Conservation (phyloP, 2,888 invertebrate species). For the Cryptus viduatorius region DNA sequence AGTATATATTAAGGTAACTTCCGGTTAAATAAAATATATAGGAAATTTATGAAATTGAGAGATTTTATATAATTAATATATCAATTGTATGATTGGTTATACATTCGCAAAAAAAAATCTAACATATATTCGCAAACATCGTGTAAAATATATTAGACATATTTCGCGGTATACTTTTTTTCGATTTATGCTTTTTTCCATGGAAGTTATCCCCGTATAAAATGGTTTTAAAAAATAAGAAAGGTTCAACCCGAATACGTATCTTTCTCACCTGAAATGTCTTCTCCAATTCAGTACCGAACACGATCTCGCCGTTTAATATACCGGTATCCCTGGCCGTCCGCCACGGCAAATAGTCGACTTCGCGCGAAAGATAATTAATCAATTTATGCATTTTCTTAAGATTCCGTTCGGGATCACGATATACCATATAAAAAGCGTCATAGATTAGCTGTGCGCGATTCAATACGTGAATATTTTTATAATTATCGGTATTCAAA, state of each 20-base stretch:
- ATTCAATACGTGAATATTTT: slow-evolving; percentile 87
- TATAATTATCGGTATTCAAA: slow-evolving; percentile 84
- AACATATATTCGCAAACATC: no score
- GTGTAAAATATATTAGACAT: no score
- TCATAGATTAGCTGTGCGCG: slow-evolving; percentile 93
- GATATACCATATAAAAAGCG: slow-evolving; percentile 87
- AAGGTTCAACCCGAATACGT: no score
- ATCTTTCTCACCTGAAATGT: slow-evolving; percentile 35
- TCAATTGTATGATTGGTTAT: no score
- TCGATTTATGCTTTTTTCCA: no score
- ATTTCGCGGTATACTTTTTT: no score
- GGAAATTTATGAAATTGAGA: no score
- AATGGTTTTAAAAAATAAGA: no score
- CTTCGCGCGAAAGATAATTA: slow-evolving; percentile 88
- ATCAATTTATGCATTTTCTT: slow-evolving; percentile 85
- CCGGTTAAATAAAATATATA: background rate
- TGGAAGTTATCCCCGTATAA: no score
- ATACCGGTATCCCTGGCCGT: slow-evolving; percentile 80
- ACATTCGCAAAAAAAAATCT: no score
- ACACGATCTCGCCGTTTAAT: background rate
- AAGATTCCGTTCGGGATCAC: slow-evolving; percentile 78
- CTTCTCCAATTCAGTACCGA: slow-evolving; percentile 8
- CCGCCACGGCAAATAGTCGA: slow-evolving; percentile 90
- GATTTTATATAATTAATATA: no score
- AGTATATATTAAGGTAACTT: background rate